A percentile compares a stretch with the other conserved stretches of the same genome.
phyloP scores from a whole-genome alignment of 1,140 invertebrate genomes.

The Stratiolaelaps scimitus region DNA sequence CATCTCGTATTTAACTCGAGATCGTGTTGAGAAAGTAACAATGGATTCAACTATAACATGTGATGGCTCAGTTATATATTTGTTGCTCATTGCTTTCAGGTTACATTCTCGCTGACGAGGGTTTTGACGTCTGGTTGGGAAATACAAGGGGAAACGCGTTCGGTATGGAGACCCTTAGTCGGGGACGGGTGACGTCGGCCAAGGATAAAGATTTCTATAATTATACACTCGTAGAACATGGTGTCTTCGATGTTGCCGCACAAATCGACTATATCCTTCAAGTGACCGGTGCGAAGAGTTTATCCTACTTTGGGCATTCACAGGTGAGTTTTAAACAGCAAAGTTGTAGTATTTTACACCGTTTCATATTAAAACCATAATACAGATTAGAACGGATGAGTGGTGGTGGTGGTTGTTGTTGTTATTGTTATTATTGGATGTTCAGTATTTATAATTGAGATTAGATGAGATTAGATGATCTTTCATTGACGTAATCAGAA shows the following conservation, averaged over 20 bases:
- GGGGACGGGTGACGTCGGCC: background rate
- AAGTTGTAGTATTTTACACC: too few species aligned
- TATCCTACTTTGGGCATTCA: slow-evolving; percentile 15
- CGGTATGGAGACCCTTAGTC: background rate
- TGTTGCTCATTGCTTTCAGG: background rate
- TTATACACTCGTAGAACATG: slow-evolving; percentile 5
- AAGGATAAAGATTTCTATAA: slow-evolving; percentile 5
- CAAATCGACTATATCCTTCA: slow-evolving; percentile 12
- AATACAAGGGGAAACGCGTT: slow-evolving; percentile 1
- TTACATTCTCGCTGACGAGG: slow-evolving; percentile 1
- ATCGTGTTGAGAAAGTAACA: too few species aligned
- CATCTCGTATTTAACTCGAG: too few species aligned
- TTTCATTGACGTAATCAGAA: too few species aligned
- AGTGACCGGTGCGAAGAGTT: background rate
- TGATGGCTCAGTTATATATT: too few species aligned
- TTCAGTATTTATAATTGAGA: too few species aligned
- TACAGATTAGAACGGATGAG: too few species aligned
- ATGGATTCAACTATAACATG: too few species aligned
- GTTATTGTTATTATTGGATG: too few species aligned
- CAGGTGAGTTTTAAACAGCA: background rate
- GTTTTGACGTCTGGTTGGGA: slow-evolving; percentile 8
- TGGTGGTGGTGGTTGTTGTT: too few species aligned
- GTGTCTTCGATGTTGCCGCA: background rate
- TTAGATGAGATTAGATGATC: too few species aligned
- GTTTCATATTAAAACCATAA: too few species aligned